Evolutionary conservation across 2,888 invertebrate genomes (phyloP).

Genomic region (Phrixothrix hirtus): DNA sequence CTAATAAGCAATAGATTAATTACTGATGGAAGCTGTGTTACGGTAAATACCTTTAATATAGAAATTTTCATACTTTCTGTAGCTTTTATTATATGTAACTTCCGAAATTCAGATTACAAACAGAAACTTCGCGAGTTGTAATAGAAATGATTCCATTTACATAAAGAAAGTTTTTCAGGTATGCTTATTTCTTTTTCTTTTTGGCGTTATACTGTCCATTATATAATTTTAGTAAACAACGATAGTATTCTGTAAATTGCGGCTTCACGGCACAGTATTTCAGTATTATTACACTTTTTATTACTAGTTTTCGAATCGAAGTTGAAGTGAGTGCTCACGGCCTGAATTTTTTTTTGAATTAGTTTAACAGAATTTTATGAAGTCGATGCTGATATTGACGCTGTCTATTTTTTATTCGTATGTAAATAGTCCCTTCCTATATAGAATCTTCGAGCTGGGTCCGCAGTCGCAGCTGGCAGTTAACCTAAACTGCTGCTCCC

Average conservation of each 20-base stretch:
- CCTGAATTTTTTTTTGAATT: background rate
- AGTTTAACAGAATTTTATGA: background rate
- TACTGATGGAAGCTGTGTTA: no score
- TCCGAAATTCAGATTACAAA: conserved; percentile 31
- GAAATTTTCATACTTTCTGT: no score
- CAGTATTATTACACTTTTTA: no score
- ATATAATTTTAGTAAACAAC: conserved; percentile 8
- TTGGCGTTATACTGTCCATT: conserved; percentile 12
- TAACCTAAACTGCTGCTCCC: conserved; percentile 24
- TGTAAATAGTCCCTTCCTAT: conserved; percentile 32
- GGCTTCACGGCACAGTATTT: conserved; percentile 4
- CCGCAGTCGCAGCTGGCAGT: conserved; percentile 25
- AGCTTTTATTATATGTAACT: conserved; percentile 31
- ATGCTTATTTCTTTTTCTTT: conserved; percentile 30
- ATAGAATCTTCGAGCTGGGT: conserved; percentile 20
- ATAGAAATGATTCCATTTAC: conserved; percentile 34
- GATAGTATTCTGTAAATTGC: conserved; percentile 6
- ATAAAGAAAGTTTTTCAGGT: conserved; percentile 34
- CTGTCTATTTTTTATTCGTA: conserved; percentile 23
- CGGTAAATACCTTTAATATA: no score
- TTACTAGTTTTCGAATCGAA: no score
- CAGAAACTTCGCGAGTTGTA: conserved; percentile 31
- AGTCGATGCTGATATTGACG: conserved; percentile 10
- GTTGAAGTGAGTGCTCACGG: no score
- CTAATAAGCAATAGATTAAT: no score